Conservation (phyloP, 2,797 vertebrate genomes). For the Pachyuromys duprasi region DNA sequence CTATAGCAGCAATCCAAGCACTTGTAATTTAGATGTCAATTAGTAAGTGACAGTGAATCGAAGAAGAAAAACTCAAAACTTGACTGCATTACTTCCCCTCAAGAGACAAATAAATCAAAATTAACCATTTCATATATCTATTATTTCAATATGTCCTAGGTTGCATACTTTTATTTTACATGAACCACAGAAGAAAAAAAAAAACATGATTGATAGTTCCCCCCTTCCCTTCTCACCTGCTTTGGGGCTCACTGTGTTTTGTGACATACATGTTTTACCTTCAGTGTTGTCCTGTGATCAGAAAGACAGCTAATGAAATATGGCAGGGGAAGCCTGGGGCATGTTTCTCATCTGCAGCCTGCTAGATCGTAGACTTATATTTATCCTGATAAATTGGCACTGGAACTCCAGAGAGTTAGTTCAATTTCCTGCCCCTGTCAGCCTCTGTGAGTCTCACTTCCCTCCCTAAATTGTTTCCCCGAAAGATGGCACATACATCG, state of each 20-base stretch:
- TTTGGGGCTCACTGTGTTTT: conserved; percentile 13
- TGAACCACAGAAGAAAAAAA: not conserved
- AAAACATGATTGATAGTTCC: not conserved
- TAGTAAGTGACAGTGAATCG: not conserved
- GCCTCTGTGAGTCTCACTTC: conserved; percentile 23
- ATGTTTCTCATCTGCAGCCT: conserved; percentile 76
- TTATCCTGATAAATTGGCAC: conserved; percentile 76
- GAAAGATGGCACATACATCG: not conserved
- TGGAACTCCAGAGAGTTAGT: conserved; percentile 61
- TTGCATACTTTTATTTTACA: not conserved
- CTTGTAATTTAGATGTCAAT: not conserved
- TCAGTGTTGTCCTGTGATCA: conserved; percentile 70
- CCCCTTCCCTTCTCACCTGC: conserved; percentile 54
- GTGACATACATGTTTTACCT: conserved; percentile 49
- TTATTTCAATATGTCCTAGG: not conserved
- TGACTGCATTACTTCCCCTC: not conserved
- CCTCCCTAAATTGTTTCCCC: conserved; percentile 7
- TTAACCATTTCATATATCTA: not conserved
- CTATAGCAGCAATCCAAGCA: not conserved
- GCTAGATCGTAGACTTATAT: conserved; percentile 65
- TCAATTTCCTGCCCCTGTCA: conserved; percentile 66
- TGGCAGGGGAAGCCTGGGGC: conserved; percentile 58
- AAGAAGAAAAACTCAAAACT: not conserved
- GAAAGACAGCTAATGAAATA: conserved; percentile 74
- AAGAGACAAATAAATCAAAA: conserved; percentile 9